Evolutionary conservation across 2,888 invertebrate species (phyloP), one percentile per base, ranked within the genome.

Genomic region (Agrilus mali): DNA sequence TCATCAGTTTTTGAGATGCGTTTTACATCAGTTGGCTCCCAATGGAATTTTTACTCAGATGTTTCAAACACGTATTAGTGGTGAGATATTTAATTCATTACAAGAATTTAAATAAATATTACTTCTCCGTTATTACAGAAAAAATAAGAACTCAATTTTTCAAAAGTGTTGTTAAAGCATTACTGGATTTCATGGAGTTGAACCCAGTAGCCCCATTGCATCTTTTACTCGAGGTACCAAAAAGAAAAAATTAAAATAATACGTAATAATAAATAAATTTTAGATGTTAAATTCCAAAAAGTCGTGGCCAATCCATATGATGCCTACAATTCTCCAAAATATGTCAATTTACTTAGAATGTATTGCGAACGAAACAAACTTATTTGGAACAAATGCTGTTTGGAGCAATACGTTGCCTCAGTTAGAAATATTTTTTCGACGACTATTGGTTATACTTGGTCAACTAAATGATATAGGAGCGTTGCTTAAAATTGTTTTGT

Each of bases 21-120:
- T 93, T 47, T 74, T 98, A 42, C 97, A 98, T 63, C 95, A 97
- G 68, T 72, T 98, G 42, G 93, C 96, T 1, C 94, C 95, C 0
- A 94, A 97, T 66, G 94, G 95, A 50, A 87, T 98, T 47, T 97
- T 97, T 65, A 75, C 89, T 50, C 96, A 97, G 70, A 81, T 98
- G 62, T 95, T 97, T 65, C 82, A 92, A 66, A 89, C 89, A 12
- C 80, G 86, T 59, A 82, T 87, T 46, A 85, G 86, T 51, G 86
- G 90, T 89, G 65, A 58, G 44, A 12, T 35, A 8, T 39, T 14
- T 17, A 16, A 27, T 16, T 13, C 2, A 41, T 39, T 43, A 6
- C 35, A 34, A 37, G 17, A 4, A 38, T 37, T 14, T 7, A 15
- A 36, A 36, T 7, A 36, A 36, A 13, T 16, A 31, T 7, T 20